Evolutionary conservation across 2,888 invertebrate genomes (phyloP).

Genomic region (Ennomos quercinarius): DNA sequence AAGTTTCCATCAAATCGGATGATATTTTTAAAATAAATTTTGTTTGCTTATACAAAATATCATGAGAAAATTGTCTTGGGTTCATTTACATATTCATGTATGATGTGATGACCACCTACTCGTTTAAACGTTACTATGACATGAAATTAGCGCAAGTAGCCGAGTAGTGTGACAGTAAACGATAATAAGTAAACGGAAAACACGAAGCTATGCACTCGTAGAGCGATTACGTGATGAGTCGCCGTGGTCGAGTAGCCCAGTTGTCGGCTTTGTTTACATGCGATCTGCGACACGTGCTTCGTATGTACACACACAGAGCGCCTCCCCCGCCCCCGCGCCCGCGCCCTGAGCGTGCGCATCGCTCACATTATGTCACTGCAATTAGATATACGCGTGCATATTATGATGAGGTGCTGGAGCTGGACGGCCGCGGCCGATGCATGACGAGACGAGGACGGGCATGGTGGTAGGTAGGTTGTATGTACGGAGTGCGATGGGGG

Average conservation of each 20-base stretch:
- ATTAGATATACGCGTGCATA: slow-evolving; percentile 23
- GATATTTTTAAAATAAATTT: too few species aligned
- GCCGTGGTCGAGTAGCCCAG: slow-evolving; percentile 38
- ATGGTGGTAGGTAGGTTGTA: slow-evolving; percentile 39
- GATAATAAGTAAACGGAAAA: slow-evolving; percentile 5
- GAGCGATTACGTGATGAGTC: slow-evolving; percentile 33
- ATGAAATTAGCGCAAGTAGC: background rate
- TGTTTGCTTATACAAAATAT: too few species aligned
- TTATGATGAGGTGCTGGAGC: slow-evolving; percentile 12
- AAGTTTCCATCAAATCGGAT: too few species aligned
- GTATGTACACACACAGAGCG: slow-evolving; percentile 41
- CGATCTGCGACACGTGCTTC: slow-evolving; percentile 63
- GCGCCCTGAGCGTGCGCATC: slow-evolving; percentile 45
- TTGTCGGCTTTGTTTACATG: slow-evolving; percentile 65
- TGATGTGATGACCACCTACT: too few species aligned
- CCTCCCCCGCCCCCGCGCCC: too few species aligned
- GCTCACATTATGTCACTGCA: slow-evolving; percentile 42
- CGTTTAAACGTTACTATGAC: too few species aligned
- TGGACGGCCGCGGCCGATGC: slow-evolving; percentile 55
- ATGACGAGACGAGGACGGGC: slow-evolving; percentile 42
- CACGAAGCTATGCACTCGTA: slow-evolving; percentile 7
- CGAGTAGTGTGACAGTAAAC: slow-evolving; percentile 5
- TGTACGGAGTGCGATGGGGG: slow-evolving; percentile 44
- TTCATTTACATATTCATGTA: too few species aligned
- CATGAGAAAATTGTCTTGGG: too few species aligned